Base-by-base conservation (phyloP, 2,888 invertebrate genomes). In the Rhagonycha fulva region DNA sequence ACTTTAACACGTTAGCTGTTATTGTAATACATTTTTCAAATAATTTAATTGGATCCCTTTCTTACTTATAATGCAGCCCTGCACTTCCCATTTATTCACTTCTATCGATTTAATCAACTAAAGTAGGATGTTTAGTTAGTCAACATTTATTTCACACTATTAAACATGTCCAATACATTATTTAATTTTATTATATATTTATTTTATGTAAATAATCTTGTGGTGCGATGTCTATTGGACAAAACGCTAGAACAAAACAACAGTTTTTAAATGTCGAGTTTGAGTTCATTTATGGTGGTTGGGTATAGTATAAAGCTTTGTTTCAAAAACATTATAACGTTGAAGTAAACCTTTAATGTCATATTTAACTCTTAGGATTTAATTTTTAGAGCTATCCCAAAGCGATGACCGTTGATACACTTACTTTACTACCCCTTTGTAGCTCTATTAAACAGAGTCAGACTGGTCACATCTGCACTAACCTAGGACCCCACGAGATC, bases 401-500 rank as follows among this genome's bases (percentile, higher is more conserved):
- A 71, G 70, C 77, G 74, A 32, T 47, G 71, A 62, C 68, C 76
- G 76, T 71, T 74, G 72, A 30, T 66, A 47, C 76, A 32, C 66
- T 24, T 68, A 68, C 60, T 71, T 61, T 66, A 67, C 26, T 75
- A 47, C 77, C 69, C 72, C 72, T 74, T 77, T 75, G 70, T 78
- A 74, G 72, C 76, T 74, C 70, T 71, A 71, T 77, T 76, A 74
- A 72, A 76, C 71, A 14, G 68, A 76, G 73, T 74, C 70, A 60
- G 47, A 68, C 71, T 77, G 75, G 76, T 77, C 79, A 78, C 82
- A 82, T 81, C 82, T 82, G 77, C 76, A 79, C 78, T 81, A 80
- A 80, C 81, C 82, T 80, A 80, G 76, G 80, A 80, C 80, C 81
- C 24, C 78, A 76, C 70, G 81, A 81, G 83, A 82, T 82, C 83